Evolutionary conservation across 2,113 vertebrate species (phyloP), one percentile per base, ranked within the genome.

Genomic region (Semicossyphus pulcher): DNA sequence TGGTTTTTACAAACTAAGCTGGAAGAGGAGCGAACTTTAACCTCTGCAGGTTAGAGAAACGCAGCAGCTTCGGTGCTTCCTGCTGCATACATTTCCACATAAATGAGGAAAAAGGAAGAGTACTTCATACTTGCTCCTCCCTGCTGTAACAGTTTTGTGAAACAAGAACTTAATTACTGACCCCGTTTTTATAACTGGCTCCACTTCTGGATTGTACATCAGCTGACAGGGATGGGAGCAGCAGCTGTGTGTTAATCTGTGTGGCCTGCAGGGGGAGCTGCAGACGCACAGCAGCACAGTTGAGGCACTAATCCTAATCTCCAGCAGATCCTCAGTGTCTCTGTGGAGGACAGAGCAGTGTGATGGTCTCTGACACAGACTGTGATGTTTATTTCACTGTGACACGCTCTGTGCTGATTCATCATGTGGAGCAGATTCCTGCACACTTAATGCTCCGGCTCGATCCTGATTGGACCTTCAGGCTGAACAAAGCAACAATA

Each of bases 221-320:
- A 45, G 57, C 32, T 26, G 36, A 54, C 48, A 28, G 47, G 57
- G 60, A 1, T 21, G 39, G 37, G 31, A 57, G 39, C 34, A 32
- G 37, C 36, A 54, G 37, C 5, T n/a, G 11, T 41, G 45, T 62
- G 53, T 1, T 31, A 16, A 3, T 1, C 1, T 5, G n/a, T 48
- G 23, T 3, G 37, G 34, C 81, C 85, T 84, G 67, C 20, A 84
- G 75, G 67, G 56, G 77, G 80, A 37, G 77, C 69, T 80, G 32
- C 42, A 68, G 67, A 25, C 5, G 1, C 39, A 29, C 52, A 20
- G 44, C 42, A 45, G 53, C 54, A 44, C 53, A 45, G 12, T 37
- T 28, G 1, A 18, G 29, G 4, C 51, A 3, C 0, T 68, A 5
- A 69, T 62, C 57, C 65, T 62, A 2, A 49, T 66, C 16, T 34